phyloP scores from a whole-genome alignment of 2,797 vertebrate genomes.

The Bufotes viridis region DNA sequence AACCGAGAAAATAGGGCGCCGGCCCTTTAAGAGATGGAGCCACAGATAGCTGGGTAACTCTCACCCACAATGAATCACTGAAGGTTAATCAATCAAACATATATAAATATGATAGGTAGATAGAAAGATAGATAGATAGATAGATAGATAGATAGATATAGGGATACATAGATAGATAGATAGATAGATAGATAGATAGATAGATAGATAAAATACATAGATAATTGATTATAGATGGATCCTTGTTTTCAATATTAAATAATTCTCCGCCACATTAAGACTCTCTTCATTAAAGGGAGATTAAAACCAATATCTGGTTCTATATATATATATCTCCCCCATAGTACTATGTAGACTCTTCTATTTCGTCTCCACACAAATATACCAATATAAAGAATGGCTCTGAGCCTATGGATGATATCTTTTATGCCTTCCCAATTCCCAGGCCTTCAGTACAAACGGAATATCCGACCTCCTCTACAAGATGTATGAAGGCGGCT shows the following conservation, averaged over 20 bases:
- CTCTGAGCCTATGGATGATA: neutral
- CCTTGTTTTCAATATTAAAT: neutral
- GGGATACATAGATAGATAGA: no score
- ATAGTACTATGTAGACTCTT: neutral
- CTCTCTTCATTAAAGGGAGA: neutral
- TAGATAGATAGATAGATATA: neutral
- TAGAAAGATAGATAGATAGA: neutral
- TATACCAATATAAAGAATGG: neutral
- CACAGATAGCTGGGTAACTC: conserved; percentile 66
- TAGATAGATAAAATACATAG: neutral
- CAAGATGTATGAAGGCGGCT: conserved; percentile 18
- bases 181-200: neutral
- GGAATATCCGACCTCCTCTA: neutral
- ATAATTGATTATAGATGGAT: neutral
- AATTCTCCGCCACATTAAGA: neutral
- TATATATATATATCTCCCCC: neutral
- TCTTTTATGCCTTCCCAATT: neutral
- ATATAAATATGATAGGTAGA: neutral
- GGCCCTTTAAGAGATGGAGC: conserved; percentile 73
- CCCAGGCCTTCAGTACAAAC: neutral
- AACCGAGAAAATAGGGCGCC: conserved; percentile 36
- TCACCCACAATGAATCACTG: neutral
- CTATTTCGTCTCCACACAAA: neutral
- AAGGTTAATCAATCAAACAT: neutral
- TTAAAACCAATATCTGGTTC: neutral